phyloP scores from a whole-genome alignment of 1,140 invertebrate species.

The Parasteatoda tepidariorum region DNA sequence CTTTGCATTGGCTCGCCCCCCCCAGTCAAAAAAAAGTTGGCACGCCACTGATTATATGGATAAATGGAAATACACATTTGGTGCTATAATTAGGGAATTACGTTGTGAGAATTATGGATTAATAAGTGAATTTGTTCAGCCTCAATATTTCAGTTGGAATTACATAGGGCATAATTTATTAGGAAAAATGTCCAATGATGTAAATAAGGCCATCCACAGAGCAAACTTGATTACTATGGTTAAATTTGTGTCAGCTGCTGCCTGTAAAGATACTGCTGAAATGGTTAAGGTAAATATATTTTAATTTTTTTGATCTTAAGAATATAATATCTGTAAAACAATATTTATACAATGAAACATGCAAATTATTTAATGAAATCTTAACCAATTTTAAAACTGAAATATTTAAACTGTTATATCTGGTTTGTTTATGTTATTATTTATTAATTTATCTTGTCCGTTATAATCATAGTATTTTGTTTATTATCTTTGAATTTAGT shows the following conservation, averaged over 20 bases:
- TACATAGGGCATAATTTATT: conserved; percentile 3
- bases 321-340: too few relatives aligned
- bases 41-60: conserved; percentile 2
- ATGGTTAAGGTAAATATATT: conserved; percentile 19
- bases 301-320: too few relatives aligned
- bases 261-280: conserved; percentile 3
- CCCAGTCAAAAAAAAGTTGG: too few relatives aligned
- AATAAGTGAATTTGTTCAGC: not conserved
- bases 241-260: conserved; percentile 19
- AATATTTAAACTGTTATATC: too few relatives aligned
- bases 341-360: too few relatives aligned
- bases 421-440: too few relatives aligned
- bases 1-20: too few relatives aligned
- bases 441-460: too few relatives aligned
- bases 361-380: too few relatives aligned
- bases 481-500: too few relatives aligned
- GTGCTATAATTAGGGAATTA: not conserved
- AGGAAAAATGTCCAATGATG: not conserved
- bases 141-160: conserved; percentile 14
- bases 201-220: not conserved
- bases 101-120: not conserved
- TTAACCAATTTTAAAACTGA: too few relatives aligned
- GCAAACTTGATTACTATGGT: conserved; percentile 22
- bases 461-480: too few relatives aligned
- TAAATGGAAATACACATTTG: not conserved